These are phyloP conservation scores for Sapajus apella DNA, from an alignment of 2,113 vertebrate species.

Conservation along the genomic window DNA sequence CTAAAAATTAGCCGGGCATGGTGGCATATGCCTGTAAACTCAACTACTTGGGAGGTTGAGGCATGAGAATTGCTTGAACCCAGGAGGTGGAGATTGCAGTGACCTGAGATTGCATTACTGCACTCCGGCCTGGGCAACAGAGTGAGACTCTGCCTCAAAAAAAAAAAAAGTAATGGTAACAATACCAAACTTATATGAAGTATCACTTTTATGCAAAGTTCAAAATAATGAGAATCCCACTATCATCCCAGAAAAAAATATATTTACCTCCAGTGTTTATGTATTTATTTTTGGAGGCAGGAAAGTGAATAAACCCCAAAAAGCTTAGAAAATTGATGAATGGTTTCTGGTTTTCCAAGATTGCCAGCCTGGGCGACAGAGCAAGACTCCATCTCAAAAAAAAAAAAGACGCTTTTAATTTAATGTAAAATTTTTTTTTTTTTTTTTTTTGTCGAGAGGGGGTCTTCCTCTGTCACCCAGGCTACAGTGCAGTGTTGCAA, in stretches of 20 bases:
- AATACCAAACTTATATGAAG: not conserved
- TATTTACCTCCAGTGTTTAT: not conserved
- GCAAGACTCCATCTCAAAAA: too few species aligned
- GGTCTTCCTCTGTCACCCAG: not conserved
- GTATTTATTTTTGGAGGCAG: not conserved
- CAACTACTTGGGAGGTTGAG: not conserved
- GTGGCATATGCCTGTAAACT: not conserved
- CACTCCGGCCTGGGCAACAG: not conserved
- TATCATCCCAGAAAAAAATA: not conserved
- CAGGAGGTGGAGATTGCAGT: not conserved
- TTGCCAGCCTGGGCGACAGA: too few species aligned
- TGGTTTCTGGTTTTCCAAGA: constrained; percentile 11
- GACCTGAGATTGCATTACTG: not conserved
- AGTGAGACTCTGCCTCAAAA: not conserved
- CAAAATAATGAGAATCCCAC: not conserved
- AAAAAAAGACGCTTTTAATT: not conserved
- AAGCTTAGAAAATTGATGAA: not conserved
- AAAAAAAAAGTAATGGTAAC: not conserved
- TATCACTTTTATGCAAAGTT: constrained; percentile 15
- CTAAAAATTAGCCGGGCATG: not conserved
- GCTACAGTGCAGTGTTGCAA: not conserved
- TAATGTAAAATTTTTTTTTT: not conserved
- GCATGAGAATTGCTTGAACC: not conserved
- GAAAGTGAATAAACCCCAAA: not conserved
- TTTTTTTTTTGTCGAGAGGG: not conserved